Base-by-base conservation (phyloP, 2,888 invertebrate genomes). In the Zaprionus obscuricornis region DNA sequence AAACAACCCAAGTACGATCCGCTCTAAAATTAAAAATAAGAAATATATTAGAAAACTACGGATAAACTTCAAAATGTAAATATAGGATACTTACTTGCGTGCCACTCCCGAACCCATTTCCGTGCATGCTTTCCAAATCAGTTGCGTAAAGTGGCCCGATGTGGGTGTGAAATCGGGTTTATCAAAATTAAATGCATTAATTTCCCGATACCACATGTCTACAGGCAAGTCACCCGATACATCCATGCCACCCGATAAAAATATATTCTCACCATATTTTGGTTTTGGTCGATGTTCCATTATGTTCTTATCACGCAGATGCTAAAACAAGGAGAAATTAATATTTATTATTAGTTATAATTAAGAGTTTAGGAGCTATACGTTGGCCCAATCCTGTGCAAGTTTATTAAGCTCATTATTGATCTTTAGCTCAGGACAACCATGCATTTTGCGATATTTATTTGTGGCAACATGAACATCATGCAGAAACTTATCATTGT, bases 261-360 rank as follows among this genome's bases (percentile, higher is more conserved):
- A 96, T 63, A 97, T 93, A 87, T 96, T 97, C 88, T 97, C 96
- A 0, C 97, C 96, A 77, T 96, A 95, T 24, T 94, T 94, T 50
- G 93, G 93, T 74, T 94, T 93, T 6, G 94, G 93, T 39, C 96
- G 92, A 86, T 96, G 96, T 64, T 95, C 93, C 76, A 96, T 91
- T 65, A 90, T 91, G 18, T 94, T 94, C 73, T 91, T 66, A 27
- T 75, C 71, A 0, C 87, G 78, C 10, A 89, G 63, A 6, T 72
- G 55, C 89, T 89, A n/a, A n/a, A n/a, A n/a, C n/a, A n/a, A n/a
- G n/a, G n/a, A 11, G 0, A 1, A 2, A 17, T 2, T 10, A 11
- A 2, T 3, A 5, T 18, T 3, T 3, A 2, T 3, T 2, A 8
- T 20, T 4, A 0, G 3, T 5, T 6, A 1, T 2, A 1, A 29